Evolutionary conservation across 2,888 invertebrate species (phyloP).

Genomic region (Zaprionus lineosus): DNA sequence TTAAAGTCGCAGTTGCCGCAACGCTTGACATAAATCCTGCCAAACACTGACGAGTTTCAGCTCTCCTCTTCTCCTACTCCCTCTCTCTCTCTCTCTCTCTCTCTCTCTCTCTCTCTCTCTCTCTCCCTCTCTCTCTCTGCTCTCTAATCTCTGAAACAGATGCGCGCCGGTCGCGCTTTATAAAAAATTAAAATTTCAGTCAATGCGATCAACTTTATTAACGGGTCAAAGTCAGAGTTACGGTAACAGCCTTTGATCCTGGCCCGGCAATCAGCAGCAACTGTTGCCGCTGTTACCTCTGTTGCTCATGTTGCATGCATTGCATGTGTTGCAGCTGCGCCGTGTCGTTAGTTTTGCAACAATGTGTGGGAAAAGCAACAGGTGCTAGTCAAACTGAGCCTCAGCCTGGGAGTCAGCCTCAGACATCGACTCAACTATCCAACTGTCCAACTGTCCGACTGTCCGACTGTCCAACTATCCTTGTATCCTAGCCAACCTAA

Average conservation of each 20-base stretch:
- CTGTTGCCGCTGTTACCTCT: constrained; percentile 20
- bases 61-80: constrained; percentile 9
- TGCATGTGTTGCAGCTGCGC: constrained; percentile 41
- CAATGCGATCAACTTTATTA: constrained; percentile 74
- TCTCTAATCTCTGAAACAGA: constrained; percentile 65
- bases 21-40: constrained; percentile 72
- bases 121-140: constrained; percentile 42
- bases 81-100: constrained; percentile 1
- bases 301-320: constrained; percentile 5
- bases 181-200: constrained; percentile 74
- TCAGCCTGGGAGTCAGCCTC: no score
- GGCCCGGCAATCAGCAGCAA: constrained; percentile 25
- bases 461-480: no score
- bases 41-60: not conserved
- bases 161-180: constrained; percentile 56
- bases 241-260: constrained; percentile 76
- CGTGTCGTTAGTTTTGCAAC: constrained; percentile 31
- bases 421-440: no score
- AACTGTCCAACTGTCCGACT: no score
- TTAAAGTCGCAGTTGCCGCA: constrained; percentile 67
- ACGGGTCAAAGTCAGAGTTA: constrained; percentile 52
- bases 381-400: constrained; percentile 61
- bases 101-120: constrained; percentile 2
- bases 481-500: constrained; percentile 10
- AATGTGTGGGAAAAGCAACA: constrained; percentile 76